phyloP scores from a whole-genome alignment of 2,113 vertebrate species.

The Chloroceryle aenea region DNA sequence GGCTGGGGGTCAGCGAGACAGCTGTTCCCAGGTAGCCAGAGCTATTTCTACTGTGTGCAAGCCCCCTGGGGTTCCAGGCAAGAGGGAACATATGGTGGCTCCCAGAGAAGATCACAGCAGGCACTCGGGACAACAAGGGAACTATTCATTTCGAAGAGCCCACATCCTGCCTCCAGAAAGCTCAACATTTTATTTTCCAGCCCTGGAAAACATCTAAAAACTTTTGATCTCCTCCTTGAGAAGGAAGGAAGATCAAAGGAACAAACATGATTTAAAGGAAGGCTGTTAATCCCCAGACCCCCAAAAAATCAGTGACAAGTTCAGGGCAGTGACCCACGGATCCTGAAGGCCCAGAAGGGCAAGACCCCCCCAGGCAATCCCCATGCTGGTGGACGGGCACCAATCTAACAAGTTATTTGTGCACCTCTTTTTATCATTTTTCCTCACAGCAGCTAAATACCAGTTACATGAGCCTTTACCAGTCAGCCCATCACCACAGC shows the following conservation, averaged over 20 bases:
- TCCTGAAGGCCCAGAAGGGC: neutral
- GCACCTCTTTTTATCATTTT: neutral
- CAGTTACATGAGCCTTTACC: neutral
- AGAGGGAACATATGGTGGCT: neutral
- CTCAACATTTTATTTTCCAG: conserved; percentile 29
- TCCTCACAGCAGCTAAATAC: neutral
- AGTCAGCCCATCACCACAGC: neutral
- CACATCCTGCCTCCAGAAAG: conserved; percentile 48
- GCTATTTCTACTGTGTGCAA: neutral
- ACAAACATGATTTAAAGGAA: neutral
- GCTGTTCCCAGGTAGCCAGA: accelerated
- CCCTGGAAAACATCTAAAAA: conserved; percentile 31
- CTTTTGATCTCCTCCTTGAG: conserved; percentile 49
- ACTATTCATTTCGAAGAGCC: conserved; percentile 5
- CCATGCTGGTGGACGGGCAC: neutral
- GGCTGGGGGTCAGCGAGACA: neutral
- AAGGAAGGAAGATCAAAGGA: conserved; percentile 46
- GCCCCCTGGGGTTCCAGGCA: neutral
- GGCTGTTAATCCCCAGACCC: neutral
- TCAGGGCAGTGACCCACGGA: neutral
- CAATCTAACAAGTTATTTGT: accelerated
- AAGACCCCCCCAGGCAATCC: neutral
- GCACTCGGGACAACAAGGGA: neutral
- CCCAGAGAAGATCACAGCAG: conserved; percentile 45
- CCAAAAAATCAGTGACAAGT: neutral